Conservation (phyloP, 2,797 vertebrate species). For the Muscicapa comitata region DNA sequence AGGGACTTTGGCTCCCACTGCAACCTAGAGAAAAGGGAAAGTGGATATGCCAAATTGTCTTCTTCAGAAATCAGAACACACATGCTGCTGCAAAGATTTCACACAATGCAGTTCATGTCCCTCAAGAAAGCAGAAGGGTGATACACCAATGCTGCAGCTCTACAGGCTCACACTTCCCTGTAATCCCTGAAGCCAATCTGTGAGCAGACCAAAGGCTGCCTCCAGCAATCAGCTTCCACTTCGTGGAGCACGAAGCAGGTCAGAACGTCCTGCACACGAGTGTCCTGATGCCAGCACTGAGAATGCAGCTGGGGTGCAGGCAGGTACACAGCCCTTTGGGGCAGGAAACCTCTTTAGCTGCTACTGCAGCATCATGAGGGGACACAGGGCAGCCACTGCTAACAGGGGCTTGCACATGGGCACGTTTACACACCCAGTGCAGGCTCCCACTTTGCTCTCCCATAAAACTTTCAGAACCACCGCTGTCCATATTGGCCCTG, state of each 20-base stretch:
- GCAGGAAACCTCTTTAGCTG: not conserved
- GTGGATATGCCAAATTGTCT: not conserved
- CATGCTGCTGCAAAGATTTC: not conserved
- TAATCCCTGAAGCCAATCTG: not conserved
- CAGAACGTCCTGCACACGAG: not conserved
- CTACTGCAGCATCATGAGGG: not conserved
- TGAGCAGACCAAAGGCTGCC: not conserved
- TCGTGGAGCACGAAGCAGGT: not conserved
- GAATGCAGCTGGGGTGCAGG: not conserved
- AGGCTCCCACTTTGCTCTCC: not conserved
- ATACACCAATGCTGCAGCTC: not conserved
- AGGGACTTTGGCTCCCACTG: not conserved
- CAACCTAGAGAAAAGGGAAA: not conserved
- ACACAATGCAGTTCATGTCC: not conserved
- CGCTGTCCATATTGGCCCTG: not conserved
- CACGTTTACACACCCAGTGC: not conserved
- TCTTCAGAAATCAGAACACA: not conserved
- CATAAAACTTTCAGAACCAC: fast-evolving
- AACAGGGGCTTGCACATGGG: fast-evolving
- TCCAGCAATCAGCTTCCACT: not conserved
- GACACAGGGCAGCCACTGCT: not conserved
- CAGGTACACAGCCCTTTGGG: not conserved
- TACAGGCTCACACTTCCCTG: not conserved
- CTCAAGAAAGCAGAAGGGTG: not conserved
- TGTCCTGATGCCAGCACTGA: not conserved